phyloP scores from a whole-genome alignment of 2,113 vertebrate genomes.

The Peromyscus leucopus region DNA sequence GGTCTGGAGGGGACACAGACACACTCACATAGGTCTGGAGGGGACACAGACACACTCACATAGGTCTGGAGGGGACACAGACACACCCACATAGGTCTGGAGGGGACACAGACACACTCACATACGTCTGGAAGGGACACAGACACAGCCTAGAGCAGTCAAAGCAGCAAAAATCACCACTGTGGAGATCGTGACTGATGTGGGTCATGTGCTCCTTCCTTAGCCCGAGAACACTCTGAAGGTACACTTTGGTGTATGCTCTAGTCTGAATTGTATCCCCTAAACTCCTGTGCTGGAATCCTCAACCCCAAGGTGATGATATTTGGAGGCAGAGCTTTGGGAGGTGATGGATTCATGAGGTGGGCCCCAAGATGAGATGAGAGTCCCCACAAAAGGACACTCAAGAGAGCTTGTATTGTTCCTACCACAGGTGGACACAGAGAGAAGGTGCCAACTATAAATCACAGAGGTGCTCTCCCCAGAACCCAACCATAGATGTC shows the following conservation, averaged over 20 bases:
- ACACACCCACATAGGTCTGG: no score
- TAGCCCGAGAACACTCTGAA: not conserved
- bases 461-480: not conserved
- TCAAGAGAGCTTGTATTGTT: not conserved
- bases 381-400: not conserved
- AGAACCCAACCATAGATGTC: fast-evolving
- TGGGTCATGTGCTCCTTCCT: not conserved
- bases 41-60: no score
- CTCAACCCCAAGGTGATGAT: not conserved
- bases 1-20: no score
- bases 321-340: no score
- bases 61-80: no score
- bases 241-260: not conserved
- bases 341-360: not conserved
- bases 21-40: no score
- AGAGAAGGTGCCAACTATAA: no score
- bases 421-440: not conserved
- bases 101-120: no score
- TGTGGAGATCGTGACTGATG: not conserved
- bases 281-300: no score
- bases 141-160: not conserved
- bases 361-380: not conserved
- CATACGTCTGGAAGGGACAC: no score
- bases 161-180: not conserved
- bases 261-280: not conserved